Conservation (phyloP, 1,140 invertebrate genomes). For the Mesaphorura yosii region DNA sequence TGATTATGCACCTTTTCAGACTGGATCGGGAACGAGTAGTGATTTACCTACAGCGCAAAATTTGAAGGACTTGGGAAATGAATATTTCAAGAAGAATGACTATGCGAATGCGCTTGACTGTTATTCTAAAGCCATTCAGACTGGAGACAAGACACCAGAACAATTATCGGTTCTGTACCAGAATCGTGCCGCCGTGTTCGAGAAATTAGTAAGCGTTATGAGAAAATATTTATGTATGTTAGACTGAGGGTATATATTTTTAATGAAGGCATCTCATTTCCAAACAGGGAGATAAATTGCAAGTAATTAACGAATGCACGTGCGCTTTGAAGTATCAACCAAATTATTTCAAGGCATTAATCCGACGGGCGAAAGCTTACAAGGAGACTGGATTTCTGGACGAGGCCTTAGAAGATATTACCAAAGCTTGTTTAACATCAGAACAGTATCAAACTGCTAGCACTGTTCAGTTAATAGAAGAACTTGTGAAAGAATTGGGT, state of each 20-base stretch:
- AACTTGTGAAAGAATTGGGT: conserved; percentile 67
- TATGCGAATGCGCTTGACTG: conserved; percentile 75
- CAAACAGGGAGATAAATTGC: background rate
- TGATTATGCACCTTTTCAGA: too few species aligned
- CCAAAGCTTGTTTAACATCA: conserved; percentile 68
- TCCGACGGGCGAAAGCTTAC: conserved; percentile 66
- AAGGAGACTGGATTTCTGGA: conserved; percentile 65
- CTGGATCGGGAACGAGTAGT: too few species aligned
- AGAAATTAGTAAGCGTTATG: conserved; percentile 78
- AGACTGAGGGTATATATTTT: too few species aligned
- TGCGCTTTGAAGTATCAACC: conserved; percentile 73
- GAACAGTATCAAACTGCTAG: conserved; percentile 73
- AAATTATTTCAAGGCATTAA: conserved; percentile 78
- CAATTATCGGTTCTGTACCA: conserved; percentile 86
- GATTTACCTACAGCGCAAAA: too few species aligned
- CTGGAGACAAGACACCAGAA: conserved; percentile 61
- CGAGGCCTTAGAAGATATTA: conserved; percentile 78
- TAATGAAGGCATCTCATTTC: background rate
- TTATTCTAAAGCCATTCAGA: conserved; percentile 78
- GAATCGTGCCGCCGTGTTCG: conserved; percentile 88
- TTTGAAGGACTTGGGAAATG: conserved; percentile 85
- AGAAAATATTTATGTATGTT: too few species aligned
- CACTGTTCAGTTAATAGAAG: conserved; percentile 67
- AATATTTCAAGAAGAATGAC: conserved; percentile 68
- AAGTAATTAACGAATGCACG: conserved; percentile 72